A percentile compares a stretch with the other conserved stretches of the same genome.
Conservation (phyloP, 2,888 invertebrate genomes). For the Thecocarcelia acutangulata region DNA sequence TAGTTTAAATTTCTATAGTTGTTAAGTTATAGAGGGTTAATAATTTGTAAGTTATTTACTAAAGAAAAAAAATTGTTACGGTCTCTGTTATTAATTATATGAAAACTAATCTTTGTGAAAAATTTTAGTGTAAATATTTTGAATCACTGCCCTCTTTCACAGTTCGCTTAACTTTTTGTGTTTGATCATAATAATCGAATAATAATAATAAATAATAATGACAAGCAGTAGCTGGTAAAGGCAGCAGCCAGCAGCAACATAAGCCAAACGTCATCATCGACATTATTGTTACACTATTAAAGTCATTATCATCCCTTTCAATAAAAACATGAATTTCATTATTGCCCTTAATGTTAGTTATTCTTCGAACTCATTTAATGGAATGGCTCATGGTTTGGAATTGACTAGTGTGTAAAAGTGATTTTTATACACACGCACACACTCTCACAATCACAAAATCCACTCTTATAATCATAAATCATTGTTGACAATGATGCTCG, state of each 20-base stretch:
- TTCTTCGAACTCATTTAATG: slow-evolving; percentile 14
- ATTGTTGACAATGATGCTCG: slow-evolving; percentile 71
- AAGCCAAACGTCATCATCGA: slow-evolving; percentile 54
- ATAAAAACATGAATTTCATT: slow-evolving; percentile 45
- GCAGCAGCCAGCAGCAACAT: slow-evolving; percentile 19
- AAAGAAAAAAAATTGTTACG: no score
- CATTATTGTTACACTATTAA: slow-evolving; percentile 22
- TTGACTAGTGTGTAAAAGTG: no score
- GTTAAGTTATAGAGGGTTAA: no score
- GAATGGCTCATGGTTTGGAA: slow-evolving; percentile 13
- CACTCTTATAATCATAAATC: slow-evolving; percentile 77
- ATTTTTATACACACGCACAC: no score
- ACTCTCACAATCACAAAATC: slow-evolving; percentile 69
- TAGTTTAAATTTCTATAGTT: no score
- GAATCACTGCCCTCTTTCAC: slow-evolving; percentile 79
- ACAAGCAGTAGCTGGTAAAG: slow-evolving; percentile 36
- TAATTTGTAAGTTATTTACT: no score
- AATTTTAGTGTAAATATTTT: slow-evolving; percentile 79
- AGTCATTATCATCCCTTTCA: slow-evolving; percentile 54
- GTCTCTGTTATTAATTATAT: neutral
- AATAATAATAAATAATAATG: slow-evolving; percentile 45
- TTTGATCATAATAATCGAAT: slow-evolving; percentile 40
- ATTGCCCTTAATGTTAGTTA: slow-evolving; percentile 43
- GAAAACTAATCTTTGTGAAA: slow-evolving; percentile 57
- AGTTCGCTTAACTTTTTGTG: slow-evolving; percentile 77